phyloP scores from a whole-genome alignment of 53 echinoderm and acorn worm genomes.

The Zoroaster sp. region DNA sequence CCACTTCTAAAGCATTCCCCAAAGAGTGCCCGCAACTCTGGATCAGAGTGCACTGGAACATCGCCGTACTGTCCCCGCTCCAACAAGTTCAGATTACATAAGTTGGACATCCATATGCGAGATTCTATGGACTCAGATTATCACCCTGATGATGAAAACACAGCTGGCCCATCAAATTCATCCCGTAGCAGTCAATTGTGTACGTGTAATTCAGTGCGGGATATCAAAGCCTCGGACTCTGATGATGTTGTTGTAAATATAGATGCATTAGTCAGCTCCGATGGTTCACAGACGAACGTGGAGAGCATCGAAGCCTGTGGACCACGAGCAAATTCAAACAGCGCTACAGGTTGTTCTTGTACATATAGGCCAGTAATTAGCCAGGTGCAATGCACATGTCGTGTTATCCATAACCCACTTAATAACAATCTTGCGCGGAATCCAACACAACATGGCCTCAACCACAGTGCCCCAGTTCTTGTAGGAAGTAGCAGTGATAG shows the following conservation, averaged over 20 bases:
- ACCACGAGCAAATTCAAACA: neutral
- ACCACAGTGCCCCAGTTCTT: constrained; percentile 23
- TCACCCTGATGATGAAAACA: constrained; percentile 55
- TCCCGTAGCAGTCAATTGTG: constrained; percentile 6
- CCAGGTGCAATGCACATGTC: constrained; percentile 29
- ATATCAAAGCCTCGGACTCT: neutral
- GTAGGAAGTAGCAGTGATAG: constrained; percentile 39
- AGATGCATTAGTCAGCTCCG: neutral
- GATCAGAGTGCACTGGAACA: constrained; percentile 76
- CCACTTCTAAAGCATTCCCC: constrained; percentile 56
- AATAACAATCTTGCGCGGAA: constrained; percentile 11
- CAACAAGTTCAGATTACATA: constrained; percentile 65
- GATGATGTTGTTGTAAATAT: constrained; percentile 38
- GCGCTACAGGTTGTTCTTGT: neutral
- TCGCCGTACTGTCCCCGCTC: constrained; percentile 88
- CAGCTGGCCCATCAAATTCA: constrained; percentile 23
- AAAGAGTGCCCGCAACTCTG: constrained; percentile 36
- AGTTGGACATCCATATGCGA: constrained; percentile 26
- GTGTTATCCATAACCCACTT: constrained; percentile 30
- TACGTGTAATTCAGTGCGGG: constrained; percentile 2
- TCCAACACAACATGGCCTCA: neutral
- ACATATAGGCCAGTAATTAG: neutral
- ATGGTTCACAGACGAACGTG: neutral
- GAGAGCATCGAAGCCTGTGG: neutral
- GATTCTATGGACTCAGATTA: constrained; percentile 60